phyloP scores from a whole-genome alignment of 2,113 vertebrate species.

The Vulpes lagopus region DNA sequence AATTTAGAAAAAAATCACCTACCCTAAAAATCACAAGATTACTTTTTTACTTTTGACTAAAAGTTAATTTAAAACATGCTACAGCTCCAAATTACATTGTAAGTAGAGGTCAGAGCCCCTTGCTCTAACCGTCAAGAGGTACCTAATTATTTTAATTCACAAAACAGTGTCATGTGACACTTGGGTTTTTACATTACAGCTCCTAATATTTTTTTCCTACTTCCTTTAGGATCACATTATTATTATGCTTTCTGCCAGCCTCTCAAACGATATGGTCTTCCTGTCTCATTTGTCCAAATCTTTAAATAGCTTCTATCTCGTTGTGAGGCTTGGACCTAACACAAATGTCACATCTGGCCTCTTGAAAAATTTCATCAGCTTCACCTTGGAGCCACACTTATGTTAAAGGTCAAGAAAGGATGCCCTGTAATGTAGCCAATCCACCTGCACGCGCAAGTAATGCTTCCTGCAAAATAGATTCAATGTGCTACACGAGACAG shows the following conservation, averaged over 20 bases:
- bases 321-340: conserved; percentile 44
- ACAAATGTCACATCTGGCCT: conserved; percentile 67
- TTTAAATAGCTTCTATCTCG: conserved; percentile 65
- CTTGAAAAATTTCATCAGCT: conserved; percentile 54
- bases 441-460: conserved; percentile 4
- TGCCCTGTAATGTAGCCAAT: conserved; percentile 58
- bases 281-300: conserved; percentile 36
- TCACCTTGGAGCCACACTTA: conserved; percentile 50
- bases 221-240: conserved; percentile 51
- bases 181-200: not conserved
- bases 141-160: conserved; percentile 57
- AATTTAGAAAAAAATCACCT: not conserved
- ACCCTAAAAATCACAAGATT: not conserved
- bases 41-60: not conserved
- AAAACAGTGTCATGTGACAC: conserved; percentile 21
- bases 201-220: conserved; percentile 31
- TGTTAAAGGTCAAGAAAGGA: conserved; percentile 72
- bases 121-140: not conserved
- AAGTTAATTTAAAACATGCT: not conserved
- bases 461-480: conserved; percentile 50
- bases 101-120: not conserved
- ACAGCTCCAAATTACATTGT: not conserved
- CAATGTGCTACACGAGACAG: conserved; percentile 57
- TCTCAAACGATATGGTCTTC: conserved; percentile 54
- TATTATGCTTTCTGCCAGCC: conserved; percentile 15